Conservation (phyloP, 1,140 invertebrate species). For the Ganaspis sp. region DNA sequence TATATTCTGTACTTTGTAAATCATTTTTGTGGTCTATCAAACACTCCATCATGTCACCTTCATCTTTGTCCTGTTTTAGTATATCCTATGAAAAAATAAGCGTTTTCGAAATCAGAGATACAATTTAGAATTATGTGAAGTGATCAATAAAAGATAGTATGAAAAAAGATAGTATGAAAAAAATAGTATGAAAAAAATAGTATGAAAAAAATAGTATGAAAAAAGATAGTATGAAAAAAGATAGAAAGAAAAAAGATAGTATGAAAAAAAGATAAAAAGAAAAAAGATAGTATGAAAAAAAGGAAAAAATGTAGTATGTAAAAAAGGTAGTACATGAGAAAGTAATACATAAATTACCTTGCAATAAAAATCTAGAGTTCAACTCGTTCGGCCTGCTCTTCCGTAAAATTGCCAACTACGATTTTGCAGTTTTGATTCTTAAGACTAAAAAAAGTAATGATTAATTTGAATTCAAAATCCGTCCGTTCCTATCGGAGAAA, state of each 20-base stretch:
- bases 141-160: not conserved
- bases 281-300: too few species aligned
- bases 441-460: conserved; percentile 71
- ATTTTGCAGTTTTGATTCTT: conserved; percentile 80
- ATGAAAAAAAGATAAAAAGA: too few species aligned
- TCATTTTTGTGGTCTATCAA: conserved; percentile 95
- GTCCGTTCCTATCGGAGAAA: conserved; percentile 8
- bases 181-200: too few species aligned
- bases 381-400: conserved; percentile 90
- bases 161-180: too few species aligned
- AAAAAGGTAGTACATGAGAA: too few species aligned
- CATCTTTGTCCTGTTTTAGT: conserved; percentile 83
- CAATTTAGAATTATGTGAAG: not conserved
- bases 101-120: not conserved
- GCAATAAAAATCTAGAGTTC: conserved; percentile 92
- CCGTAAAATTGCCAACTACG: conserved; percentile 91
- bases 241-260: too few species aligned
- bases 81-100: conserved; percentile 75
- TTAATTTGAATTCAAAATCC: conserved; percentile 3
- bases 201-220: too few species aligned
- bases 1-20: conserved; percentile 83
- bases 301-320: too few species aligned
- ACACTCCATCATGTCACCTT: conserved; percentile 94
- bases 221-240: too few species aligned
- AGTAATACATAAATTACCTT: conserved; percentile 70